phyloP scores from a whole-genome alignment of 2,797 vertebrate species.

The Emys orbicularis region DNA sequence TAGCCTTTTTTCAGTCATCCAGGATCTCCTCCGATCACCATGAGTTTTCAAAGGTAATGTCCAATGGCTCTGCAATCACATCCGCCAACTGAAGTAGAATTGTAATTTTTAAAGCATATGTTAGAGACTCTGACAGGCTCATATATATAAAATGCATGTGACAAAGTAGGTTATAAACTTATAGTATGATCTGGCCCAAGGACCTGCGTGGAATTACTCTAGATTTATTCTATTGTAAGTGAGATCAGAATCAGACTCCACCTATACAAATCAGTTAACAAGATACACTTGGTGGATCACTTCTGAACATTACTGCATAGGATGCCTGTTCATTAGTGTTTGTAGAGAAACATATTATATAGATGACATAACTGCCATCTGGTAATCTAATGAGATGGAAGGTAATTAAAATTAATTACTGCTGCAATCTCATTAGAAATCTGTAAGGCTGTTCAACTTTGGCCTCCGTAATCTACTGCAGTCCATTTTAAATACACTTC shows the following conservation, averaged over 20 bases:
- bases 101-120: not conserved
- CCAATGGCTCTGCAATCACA: too few species aligned
- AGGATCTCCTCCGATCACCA: too few species aligned
- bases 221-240: not conserved
- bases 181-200: fast-evolving
- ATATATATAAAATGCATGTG: not conserved
- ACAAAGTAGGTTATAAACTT: fast-evolving
- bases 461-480: conserved; percentile 34
- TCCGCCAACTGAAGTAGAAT: not conserved
- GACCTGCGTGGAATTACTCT: not conserved
- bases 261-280: not conserved
- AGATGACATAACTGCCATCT: conserved; percentile 61
- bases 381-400: conserved; percentile 58
- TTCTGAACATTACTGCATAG: not conserved
- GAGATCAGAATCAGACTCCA: not conserved
- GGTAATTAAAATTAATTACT: conserved; percentile 76
- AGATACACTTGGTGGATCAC: not conserved
- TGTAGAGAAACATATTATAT: conserved; percentile 23
- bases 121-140: not conserved
- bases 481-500: conserved; percentile 20
- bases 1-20: too few species aligned
- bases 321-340: conserved; percentile 33
- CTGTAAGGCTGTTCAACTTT: conserved; percentile 32
- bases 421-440: conserved; percentile 62
- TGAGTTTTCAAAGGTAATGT: too few species aligned